Base-by-base conservation (phyloP, 2,113 vertebrate species). In the Alosa alosa region DNA sequence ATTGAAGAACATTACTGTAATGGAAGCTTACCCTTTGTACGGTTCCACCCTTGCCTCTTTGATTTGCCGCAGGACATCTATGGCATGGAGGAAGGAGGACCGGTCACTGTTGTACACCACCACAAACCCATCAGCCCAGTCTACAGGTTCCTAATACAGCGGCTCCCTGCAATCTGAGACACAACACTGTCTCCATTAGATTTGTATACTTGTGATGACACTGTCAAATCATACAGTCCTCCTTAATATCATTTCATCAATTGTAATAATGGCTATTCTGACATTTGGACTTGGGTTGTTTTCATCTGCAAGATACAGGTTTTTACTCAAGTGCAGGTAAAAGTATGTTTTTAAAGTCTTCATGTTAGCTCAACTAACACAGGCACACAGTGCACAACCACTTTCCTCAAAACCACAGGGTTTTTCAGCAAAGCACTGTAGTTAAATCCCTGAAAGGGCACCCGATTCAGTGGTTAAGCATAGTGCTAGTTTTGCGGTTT, bases 51-150 rank as follows among this genome's bases (percentile, higher is more conserved):
- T 93, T 0, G 91, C 87, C 90, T 95, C 94, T 55, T 92, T 91
- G 82, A 96, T 95, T 89, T 95, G 93, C 81, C 6, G 86, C 86
- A 96, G 90, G 90, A 95, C 89, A 90, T 87, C 92, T 90, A 94
- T 91, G 92, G 95, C 94, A 31, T 91, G 88, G 88, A 94, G 90
- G 90, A 96, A 95, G 88, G 95, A 95, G 0, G 89, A 87, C 55
- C 88, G 86, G 88, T 95, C 95, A 2, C 89, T 94, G 91, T 95
- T 93, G 92, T 96, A 95, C 22, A 96, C 95, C 87, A 95, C 94
- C 82, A 95, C 90, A 31, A 96, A 95, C 55, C 93, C 95, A 4
- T 96, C 93, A 2, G 93, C 95, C 95, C 95, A 96, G 82, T 94
- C 92, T 91, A 95, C 85, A 0, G 93, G 95, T 87, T 95, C 94